These are phyloP conservation scores for Turdus rufiventris DNA, from an alignment of 2,113 vertebrate genomes.

Conservation along the genomic window DNA sequence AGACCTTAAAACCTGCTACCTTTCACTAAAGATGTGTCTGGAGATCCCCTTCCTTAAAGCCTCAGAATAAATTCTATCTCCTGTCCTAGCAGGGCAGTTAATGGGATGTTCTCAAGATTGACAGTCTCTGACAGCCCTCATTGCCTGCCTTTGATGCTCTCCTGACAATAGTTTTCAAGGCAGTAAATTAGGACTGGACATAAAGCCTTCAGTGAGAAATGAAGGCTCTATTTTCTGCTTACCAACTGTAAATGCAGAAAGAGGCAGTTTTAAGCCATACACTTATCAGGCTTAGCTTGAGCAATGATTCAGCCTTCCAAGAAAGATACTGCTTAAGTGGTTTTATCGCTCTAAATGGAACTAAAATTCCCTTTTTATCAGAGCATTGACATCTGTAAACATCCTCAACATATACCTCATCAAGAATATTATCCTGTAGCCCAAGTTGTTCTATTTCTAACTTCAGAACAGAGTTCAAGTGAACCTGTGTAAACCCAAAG, in stretches of 20 bases:
- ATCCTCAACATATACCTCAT: not conserved
- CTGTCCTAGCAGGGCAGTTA: not conserved
- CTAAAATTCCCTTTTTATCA: constrained; percentile 36
- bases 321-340: not conserved
- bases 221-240: not conserved
- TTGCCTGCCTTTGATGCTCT: not conserved
- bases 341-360: constrained; percentile 14
- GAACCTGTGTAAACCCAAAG: not conserved
- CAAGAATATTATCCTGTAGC: not conserved
- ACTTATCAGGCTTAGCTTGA: not conserved
- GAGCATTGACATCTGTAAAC: not conserved
- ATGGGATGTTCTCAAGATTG: not conserved
- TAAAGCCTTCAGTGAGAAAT: constrained; percentile 8
- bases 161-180: not conserved
- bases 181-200: constrained; percentile 5
- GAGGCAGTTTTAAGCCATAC: not conserved
- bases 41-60: not conserved
- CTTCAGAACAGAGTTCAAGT: not conserved
- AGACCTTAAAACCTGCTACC: not conserved
- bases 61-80: not conserved
- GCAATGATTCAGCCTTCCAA: constrained; percentile 14
- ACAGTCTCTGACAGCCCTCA: not conserved
- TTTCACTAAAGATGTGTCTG: not conserved
- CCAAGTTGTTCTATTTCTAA: not conserved
- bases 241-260: not conserved